phyloP scores from a whole-genome alignment of 1,140 invertebrate species.

The fruit fly (Drosophila melanogaster) region DNA sequence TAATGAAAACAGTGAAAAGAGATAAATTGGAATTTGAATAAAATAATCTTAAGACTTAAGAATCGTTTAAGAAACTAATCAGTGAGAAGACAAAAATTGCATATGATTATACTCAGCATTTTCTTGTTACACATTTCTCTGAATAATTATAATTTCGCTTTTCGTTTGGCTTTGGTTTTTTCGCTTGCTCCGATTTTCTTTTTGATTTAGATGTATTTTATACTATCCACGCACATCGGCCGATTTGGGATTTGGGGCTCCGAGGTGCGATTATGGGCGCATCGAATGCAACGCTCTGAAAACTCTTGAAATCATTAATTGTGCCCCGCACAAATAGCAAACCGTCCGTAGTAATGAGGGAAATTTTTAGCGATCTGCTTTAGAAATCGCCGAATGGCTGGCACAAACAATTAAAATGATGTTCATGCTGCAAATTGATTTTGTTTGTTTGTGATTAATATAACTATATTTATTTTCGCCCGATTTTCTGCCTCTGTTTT shows the following conservation, averaged over 20 bases:
- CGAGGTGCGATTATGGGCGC: conserved; percentile 25
- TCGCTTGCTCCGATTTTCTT: conserved; percentile 17
- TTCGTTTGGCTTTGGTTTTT: conserved; percentile 12
- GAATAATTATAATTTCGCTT: conserved; percentile 36
- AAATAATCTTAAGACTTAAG: conserved; percentile 65
- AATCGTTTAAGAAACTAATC: conserved; percentile 56
- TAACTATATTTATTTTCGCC: neutral
- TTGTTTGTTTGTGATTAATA: conserved; percentile 48
- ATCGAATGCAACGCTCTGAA: conserved; percentile 68
- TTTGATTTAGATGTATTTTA: conserved; percentile 25
- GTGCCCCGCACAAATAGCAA: conserved; percentile 38
- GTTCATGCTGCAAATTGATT: conserved; percentile 72
- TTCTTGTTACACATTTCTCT: conserved; percentile 61
- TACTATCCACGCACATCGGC: neutral
- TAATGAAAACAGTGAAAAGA: conserved; percentile 26
- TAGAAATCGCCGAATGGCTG: conserved; percentile 51
- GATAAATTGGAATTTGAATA: conserved; percentile 51
- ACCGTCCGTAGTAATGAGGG: conserved; percentile 59
- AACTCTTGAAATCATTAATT: conserved; percentile 58
- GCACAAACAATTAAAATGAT: conserved; percentile 74
- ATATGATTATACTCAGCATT: conserved; percentile 80
- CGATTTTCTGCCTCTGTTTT: neutral
- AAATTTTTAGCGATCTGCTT: conserved; percentile 53
- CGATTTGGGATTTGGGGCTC: neutral
- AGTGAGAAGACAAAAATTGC: conserved; percentile 71